Evolutionary conservation across 2,113 vertebrate species (phyloP).

Genomic region (Psilopogon haemacephalus): DNA sequence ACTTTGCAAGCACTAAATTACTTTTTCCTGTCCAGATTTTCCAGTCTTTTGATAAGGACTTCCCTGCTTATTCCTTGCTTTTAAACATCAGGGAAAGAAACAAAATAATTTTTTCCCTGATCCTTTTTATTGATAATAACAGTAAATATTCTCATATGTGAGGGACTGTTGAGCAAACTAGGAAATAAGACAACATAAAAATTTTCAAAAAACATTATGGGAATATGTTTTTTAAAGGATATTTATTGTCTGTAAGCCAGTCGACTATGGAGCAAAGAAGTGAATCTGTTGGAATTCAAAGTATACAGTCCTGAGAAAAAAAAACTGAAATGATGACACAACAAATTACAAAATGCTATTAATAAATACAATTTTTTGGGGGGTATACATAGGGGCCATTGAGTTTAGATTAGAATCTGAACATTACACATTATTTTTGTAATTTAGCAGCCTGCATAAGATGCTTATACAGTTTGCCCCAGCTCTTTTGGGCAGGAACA

Average conservation of each 20-base stretch:
- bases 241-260: not conserved
- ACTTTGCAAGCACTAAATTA: not conserved
- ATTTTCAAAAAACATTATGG: not conserved
- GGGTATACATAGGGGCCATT: not conserved
- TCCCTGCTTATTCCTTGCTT: not conserved
- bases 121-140: not conserved
- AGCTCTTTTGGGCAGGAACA: not conserved
- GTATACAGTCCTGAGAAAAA: not conserved
- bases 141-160: not conserved
- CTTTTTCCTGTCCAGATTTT: not conserved
- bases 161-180: not conserved
- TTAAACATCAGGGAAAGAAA: not conserved
- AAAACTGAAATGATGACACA: not conserved
- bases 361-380: not conserved
- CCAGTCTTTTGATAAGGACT: not conserved
- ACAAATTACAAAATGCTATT: not conserved
- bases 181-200: not conserved
- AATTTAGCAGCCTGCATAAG: not conserved
- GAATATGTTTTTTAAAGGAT: not conserved
- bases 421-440: not conserved
- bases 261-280: not conserved
- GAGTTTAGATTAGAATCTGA: not conserved
- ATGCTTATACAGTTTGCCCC: not conserved
- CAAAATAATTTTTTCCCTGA: not conserved
- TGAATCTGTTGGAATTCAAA: not conserved